These are phyloP conservation scores for Meloe dianella DNA, from an alignment of 2,888 invertebrate species.

Conservation along the genomic window DNA sequence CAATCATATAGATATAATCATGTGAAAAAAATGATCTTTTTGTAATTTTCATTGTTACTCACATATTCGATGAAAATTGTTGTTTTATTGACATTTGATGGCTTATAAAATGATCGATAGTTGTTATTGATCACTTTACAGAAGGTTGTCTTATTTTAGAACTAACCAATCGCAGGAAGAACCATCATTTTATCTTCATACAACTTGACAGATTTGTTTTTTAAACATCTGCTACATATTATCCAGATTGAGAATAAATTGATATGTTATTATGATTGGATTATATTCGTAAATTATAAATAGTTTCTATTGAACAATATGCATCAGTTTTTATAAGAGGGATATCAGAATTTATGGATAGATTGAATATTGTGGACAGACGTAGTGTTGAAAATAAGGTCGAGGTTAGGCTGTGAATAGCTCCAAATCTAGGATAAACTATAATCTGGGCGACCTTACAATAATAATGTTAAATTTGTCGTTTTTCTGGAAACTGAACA, in stretches of 20 bases:
- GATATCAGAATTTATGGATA: not conserved
- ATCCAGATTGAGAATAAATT: not conserved
- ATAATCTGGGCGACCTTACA: not conserved
- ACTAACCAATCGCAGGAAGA: not conserved
- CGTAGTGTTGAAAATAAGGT: not conserved
- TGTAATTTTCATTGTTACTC: not conserved
- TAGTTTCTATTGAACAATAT: no score
- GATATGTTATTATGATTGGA: not conserved
- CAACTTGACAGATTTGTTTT: not conserved
- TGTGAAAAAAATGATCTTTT: no score
- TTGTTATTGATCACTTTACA: not conserved
- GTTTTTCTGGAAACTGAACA: constrained; percentile 7
- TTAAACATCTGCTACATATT: not conserved
- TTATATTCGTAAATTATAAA: not conserved
- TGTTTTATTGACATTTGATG: not conserved
- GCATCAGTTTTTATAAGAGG: no score
- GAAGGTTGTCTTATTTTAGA: no score
- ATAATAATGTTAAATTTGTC: constrained; percentile 22
- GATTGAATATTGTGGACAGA: not conserved
- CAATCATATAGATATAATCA: no score
- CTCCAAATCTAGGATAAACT: not conserved
- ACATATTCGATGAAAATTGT: not conserved
- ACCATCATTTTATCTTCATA: not conserved
- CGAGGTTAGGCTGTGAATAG: not conserved
- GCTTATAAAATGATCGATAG: not conserved